Percentiles rank a stretch among this genome's conserved stretches.
Evolutionary conservation across 2,797 vertebrate species (phyloP).

Genomic region (Philypnodon macrostomus): DNA sequence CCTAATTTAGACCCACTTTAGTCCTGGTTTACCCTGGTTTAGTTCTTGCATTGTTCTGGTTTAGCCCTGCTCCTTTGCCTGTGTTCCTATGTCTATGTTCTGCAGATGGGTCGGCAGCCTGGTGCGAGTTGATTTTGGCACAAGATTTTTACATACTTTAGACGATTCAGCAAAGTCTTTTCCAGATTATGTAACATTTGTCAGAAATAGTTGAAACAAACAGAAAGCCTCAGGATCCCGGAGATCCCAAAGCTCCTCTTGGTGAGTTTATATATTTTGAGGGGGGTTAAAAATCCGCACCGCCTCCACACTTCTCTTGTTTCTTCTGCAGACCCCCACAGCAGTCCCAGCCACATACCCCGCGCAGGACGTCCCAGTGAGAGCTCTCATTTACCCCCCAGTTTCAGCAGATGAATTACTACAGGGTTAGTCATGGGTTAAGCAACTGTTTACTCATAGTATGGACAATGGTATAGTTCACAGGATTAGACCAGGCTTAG

Average conservation of each 20-base stretch:
- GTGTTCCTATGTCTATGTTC: constrained; percentile 24
- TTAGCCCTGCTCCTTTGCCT: no score
- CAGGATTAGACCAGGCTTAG: neutral
- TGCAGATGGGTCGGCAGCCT: constrained; percentile 43
- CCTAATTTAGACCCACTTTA: no score
- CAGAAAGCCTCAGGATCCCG: constrained; percentile 65
- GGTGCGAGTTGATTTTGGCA: constrained; percentile 49
- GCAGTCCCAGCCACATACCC: no score
- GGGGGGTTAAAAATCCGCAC: neutral
- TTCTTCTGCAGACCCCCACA: constrained; percentile 9
- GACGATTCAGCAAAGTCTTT: constrained; percentile 52
- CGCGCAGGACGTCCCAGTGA: constrained; percentile 5
- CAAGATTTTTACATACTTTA: constrained; percentile 35
- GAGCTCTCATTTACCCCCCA: constrained; percentile 1
- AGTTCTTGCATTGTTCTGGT: no score
- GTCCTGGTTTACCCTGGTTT: no score
- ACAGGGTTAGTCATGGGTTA: constrained; percentile 12
- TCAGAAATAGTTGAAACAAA: constrained; percentile 45
- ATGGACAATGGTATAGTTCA: no score
- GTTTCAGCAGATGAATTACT: constrained; percentile 5
- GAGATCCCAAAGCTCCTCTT: constrained; percentile 69
- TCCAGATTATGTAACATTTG: constrained; percentile 57
- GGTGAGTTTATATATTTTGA: constrained; percentile 10
- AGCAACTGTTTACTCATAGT: constrained; percentile 3
- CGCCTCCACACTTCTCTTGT: constrained; percentile 9